Evolutionary conservation across 2,113 vertebrate species (phyloP), one percentile per base, ranked within the genome.

Genomic region (Chroicocephalus ridibundus): DNA sequence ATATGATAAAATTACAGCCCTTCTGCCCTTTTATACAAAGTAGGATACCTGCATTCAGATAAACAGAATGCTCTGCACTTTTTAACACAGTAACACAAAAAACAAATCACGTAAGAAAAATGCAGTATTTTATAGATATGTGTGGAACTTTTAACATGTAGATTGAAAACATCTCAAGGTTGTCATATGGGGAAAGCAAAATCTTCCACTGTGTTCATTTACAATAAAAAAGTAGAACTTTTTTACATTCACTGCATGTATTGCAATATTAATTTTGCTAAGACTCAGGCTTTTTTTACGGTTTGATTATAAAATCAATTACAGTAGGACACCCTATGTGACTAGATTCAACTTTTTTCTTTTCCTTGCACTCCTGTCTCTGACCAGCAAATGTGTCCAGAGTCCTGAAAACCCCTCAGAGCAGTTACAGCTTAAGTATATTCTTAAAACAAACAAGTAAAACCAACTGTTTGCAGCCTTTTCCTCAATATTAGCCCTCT

Each of bases 61-160:
- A 72, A 74, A 52, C 70, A 82, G 88, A 84, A 79, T 91, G 58
- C 42, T 95, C 94, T 93, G 18, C 57, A 21, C 94, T 90, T 96
- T 95, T 86, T 76, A 88, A 62, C 86, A 60, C 29, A 29, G 34
- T 55, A 97, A 71, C 80, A 90, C 96, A 93, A 47, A 58, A 71
- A 70, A 14, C 31, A 84, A 86, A 95, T 86, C 69, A 38, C 15
- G 46, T 57, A 27, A 32, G 34, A 66, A 94, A 86, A 54, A 88
- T 82, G 36, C 51, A 88, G 17, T 84, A 54, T 42, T 93, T 96
- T 95, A 71, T 70, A 92, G 38, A n/a, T 32, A 15, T 5, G 3
- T 62, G 11, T 57, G 11, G 26, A 68, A 36, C 21, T 94, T 95
- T 74, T 72, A 85, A 76, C 26, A 49, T 51, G 58, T 0, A 90